A percentile compares a stretch with the other conserved stretches of the same genome.
These are phyloP conservation scores for Brienomyrus longianalis DNA, from an alignment of 2,113 vertebrate species.

Conservation along the genomic window DNA sequence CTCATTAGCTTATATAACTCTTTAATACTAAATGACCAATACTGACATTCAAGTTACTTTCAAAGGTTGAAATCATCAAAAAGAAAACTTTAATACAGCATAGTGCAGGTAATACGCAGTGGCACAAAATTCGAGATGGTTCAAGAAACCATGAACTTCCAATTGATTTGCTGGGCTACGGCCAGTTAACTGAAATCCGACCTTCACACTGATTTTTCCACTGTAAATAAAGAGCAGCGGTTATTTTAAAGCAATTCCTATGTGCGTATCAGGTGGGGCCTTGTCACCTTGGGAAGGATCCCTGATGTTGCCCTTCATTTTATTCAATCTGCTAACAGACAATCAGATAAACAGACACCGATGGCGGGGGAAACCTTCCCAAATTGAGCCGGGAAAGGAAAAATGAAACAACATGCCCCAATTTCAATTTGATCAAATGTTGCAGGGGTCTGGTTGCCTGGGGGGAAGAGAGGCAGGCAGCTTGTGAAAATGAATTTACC, in stretches of 20 bases:
- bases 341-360: conserved; percentile 62
- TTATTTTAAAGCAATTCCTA: conserved; percentile 16
- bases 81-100: neutral
- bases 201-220: conserved; percentile 1
- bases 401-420: conserved; percentile 55
- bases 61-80: neutral
- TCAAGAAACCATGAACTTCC: neutral
- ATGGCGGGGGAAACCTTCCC: conserved; percentile 52
- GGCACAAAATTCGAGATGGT: neutral
- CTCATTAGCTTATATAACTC: neutral
- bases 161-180: neutral
- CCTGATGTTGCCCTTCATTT: conserved; percentile 36
- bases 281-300: conserved; percentile 7
- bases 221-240: neutral
- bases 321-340: conserved; percentile 12
- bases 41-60: neutral
- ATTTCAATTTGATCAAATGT: conserved; percentile 57
- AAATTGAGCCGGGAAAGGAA: conserved; percentile 60
- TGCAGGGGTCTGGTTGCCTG: conserved; percentile 17
- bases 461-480: neutral
- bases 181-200: neutral
- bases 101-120: neutral
- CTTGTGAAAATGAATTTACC: conserved; percentile 6
- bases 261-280: conserved; percentile 18
- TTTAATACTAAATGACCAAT: neutral